Evolutionary conservation across 2,113 vertebrate species (phyloP).

Genomic region (Oenanthe oenanthe): DNA sequence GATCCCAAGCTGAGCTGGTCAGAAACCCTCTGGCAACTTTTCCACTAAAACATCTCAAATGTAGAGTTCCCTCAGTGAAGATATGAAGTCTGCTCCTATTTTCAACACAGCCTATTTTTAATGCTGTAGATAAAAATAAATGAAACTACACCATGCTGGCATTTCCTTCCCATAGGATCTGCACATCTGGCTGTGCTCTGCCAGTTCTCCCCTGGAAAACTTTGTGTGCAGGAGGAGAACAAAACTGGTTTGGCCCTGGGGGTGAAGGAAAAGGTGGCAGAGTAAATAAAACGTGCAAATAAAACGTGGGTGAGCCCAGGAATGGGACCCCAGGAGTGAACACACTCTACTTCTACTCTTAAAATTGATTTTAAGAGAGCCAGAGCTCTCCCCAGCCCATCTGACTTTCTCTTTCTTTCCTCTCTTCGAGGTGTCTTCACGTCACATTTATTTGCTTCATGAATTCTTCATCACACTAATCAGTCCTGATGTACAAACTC

Average conservation of each 20-base stretch:
- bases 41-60: not conserved
- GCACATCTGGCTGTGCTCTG: not conserved
- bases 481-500: slow-evolving; percentile 71
- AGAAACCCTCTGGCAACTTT: not conserved
- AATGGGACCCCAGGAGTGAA: rapidly evolving
- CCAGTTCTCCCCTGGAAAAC: not conserved
- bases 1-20: not conserved
- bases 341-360: rapidly evolving
- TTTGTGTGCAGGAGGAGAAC: not conserved
- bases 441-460: slow-evolving; percentile 75
- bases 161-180: not conserved
- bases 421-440: slow-evolving; percentile 71
- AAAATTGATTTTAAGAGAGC: not conserved
- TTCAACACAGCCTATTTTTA: not conserved
- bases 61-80: not conserved
- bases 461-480: slow-evolving; percentile 81
- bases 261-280: not conserved
- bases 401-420: slow-evolving; percentile 70
- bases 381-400: slow-evolving; percentile 48
- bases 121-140: not conserved
- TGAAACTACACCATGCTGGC: not conserved
- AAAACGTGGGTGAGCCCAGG: not conserved
- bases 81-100: not conserved
- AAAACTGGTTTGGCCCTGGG: not conserved
- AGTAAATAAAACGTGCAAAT: not conserved